These are phyloP conservation scores for Galerucella calmariensis DNA, from an alignment of 2,888 invertebrate species.

Conservation along the genomic window DNA sequence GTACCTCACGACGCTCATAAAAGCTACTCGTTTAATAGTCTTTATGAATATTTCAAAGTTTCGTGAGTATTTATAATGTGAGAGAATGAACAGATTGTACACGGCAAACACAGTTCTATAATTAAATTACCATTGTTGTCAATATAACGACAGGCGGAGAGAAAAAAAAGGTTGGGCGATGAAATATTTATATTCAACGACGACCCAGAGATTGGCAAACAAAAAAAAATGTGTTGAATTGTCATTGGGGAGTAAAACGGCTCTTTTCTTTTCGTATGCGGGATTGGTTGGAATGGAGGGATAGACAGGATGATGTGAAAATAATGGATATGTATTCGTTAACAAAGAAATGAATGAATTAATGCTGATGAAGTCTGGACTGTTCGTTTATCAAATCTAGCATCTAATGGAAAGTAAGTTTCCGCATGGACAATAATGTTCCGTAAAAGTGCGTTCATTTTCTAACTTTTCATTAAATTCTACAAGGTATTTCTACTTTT, in stretches of 20 bases:
- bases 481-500: too few relatives aligned
- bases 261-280: too few relatives aligned
- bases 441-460: too few relatives aligned
- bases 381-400: too few relatives aligned
- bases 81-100: not conserved
- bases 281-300: too few relatives aligned
- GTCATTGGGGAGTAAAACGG: not conserved
- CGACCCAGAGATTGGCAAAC: not conserved
- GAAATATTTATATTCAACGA: not conserved
- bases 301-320: too few relatives aligned
- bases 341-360: too few relatives aligned
- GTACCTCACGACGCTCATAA: not conserved
- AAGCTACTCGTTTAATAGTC: not conserved
- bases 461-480: too few relatives aligned
- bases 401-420: too few relatives aligned
- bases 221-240: not conserved
- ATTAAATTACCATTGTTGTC: slow-evolving; percentile 4
- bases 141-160: not conserved
- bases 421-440: too few relatives aligned
- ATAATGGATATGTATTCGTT: too few relatives aligned
- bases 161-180: not conserved
- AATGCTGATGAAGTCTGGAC: too few relatives aligned
- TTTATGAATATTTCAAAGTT: slow-evolving; percentile 1
- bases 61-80: not conserved
- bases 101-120: not conserved